Evolutionary conservation across 1,140 invertebrate species (phyloP), one percentile per base, ranked within the genome.

Genomic region (Aculops lycopersici): DNA sequence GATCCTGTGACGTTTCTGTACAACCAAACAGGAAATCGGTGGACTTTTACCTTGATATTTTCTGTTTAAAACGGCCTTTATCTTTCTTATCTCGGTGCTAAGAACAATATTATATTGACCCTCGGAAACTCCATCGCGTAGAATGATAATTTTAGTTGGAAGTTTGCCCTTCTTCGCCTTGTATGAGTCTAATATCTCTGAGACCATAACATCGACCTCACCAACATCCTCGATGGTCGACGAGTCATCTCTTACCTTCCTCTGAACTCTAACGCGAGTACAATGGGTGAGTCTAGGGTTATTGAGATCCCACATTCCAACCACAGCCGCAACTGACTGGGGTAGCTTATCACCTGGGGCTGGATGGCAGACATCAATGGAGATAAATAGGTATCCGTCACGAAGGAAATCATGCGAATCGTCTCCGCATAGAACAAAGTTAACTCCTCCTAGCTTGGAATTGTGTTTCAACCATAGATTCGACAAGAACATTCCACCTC

Each of bases 301-400:
- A n/a, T n/a, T n/a, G n/a, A n/a, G 5, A 35, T 46, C 40, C 15
- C 42, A 42, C 13, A 18, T 39, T 2, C 40, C 44, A 35, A 47
- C 46, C 17, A 68, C 66, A 1, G 77, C 78, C n/a, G 77, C 78
- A 21, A 83, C 70, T 39, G 76, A 81, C 0, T 76, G 76, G 15
- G 68, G 67, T 1, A 35, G 49, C 14, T 64, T 62, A 51, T 74
- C 71, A 0, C 73, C 72, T 5, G 50, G 41, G 1, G 71, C 65
- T 0, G 76, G 75, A 63, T 81, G 76, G 1, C 74, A 79, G 1
- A 81, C 76, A 58, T 84, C 78, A 17, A 76, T 76, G 1, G n/a
- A n/a, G n/a, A n/a, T n/a, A n/a, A 78, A 76, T 21, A 80, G 56
- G n/a, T 74, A 62, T 60, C 79, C 72, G 1, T 58, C 31, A 14